phyloP scores from a whole-genome alignment of 2,113 vertebrate genomes.

The Arizona elegans region DNA sequence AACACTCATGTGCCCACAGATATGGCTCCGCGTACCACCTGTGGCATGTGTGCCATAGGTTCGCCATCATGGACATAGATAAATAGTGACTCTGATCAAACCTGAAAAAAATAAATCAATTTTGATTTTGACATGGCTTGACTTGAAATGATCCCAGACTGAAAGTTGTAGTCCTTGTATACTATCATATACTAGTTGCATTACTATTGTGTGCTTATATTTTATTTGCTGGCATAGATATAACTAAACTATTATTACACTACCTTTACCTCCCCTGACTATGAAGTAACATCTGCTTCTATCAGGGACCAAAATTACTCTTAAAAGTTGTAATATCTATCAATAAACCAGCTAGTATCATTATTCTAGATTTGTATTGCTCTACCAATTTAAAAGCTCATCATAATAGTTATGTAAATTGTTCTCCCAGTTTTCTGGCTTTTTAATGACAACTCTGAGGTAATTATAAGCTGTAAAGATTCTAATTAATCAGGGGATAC shows the following conservation, averaged over 20 bases:
- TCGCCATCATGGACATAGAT: too few relatives aligned
- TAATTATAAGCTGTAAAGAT: slow-evolving; percentile 52
- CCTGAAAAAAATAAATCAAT: neutral
- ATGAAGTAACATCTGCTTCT: neutral
- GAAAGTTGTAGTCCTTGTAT: neutral
- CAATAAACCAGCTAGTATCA: neutral
- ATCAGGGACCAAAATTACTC: slow-evolving; percentile 23
- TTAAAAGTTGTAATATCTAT: slow-evolving; percentile 24
- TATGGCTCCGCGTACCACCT: too few relatives aligned
- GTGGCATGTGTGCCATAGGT: too few relatives aligned
- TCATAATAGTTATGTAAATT: slow-evolving; percentile 43
- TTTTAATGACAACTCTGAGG: slow-evolving; percentile 56
- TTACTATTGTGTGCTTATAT: neutral
- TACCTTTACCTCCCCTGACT: slow-evolving; percentile 9
- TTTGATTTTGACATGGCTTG: neutral
- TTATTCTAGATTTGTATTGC: neutral
- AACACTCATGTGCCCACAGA: too few relatives aligned
- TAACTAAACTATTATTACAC: neutral
- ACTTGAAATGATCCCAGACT: neutral
- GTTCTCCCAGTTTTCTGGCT: slow-evolving; percentile 55
- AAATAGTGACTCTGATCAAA: neutral
- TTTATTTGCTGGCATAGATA: neutral
- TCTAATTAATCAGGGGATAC: slow-evolving; percentile 56
- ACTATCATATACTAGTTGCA: neutral
- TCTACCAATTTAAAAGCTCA: slow-evolving; percentile 30